Base-by-base conservation (phyloP, 1,140 invertebrate species). In the Hypsibius dujardini region DNA sequence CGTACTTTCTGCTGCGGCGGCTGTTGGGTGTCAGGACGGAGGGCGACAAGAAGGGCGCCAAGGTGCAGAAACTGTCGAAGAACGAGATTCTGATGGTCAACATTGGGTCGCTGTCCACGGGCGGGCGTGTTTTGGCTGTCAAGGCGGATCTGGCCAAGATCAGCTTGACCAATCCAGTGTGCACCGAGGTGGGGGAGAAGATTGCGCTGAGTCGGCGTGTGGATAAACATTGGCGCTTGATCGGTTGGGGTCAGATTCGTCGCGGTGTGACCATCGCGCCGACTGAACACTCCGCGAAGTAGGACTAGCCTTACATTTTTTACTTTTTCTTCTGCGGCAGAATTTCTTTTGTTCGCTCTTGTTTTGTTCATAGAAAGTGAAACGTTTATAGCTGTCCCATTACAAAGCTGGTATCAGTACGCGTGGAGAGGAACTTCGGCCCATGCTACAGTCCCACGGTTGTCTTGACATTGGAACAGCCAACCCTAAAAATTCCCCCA, bases 181-280 rank as follows among this genome's bases (percentile, higher is more conserved):
- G 96, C 79, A 98, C 95, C 46, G 95, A 98, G 82, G 87, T 96
- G 73, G 92, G 91, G 71, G 95, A 99, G 79, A 99, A 98, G 79
- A 97, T 99, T 77, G 95, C 96, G 7, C 84, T 99, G 1, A 96
- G 92, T 79, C 85, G 96, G 78, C 85, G 95, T 81, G 92, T 98
- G 59, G 96, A 99, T 75, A 97, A 98, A 79, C 95, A 98, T 85
- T 99, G 96, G 95, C 88, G 95, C 80, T 85, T 97, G 75, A 96
- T 97, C 79, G 93, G 93, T 74, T 97, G 93, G 93, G 92, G 92
- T 73, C 90, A 94, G 78, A 95, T 95, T 80, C 86, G 89, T 77
- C 88, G 90, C 76, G 92, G 92, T 71, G 87, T 87, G 76, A 92
- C 90, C 62, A 90, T 94, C 75, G 86, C 89, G 79, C 88, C 89